These are phyloP conservation scores for Melinaea menophilus DNA, from an alignment of 2,888 invertebrate species.

Conservation along the genomic window DNA sequence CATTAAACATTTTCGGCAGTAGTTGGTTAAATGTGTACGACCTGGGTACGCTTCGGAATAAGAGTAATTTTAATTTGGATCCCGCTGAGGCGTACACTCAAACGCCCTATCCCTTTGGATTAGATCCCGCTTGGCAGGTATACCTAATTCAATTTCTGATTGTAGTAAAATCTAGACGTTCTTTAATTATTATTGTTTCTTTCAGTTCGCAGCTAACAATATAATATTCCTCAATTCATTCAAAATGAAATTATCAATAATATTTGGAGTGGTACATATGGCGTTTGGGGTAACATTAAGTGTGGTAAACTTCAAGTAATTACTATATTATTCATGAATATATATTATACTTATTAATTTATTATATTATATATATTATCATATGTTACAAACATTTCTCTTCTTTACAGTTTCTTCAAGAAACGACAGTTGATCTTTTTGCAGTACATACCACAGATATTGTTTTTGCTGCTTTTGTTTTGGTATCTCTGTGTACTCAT, in stretches of 20 bases:
- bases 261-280: conserved; percentile 86
- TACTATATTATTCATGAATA: conserved; percentile 72
- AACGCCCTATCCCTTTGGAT: conserved; percentile 81
- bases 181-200: conserved; percentile 30
- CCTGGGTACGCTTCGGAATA: conserved; percentile 46
- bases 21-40: conserved; percentile 76
- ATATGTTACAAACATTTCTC: conserved; percentile 8
- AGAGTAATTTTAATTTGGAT: conserved; percentile 61
- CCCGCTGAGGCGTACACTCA: conserved; percentile 63
- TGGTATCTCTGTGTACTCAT: conserved; percentile 82
- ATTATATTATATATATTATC: conserved; percentile 2
- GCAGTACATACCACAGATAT: conserved; percentile 84
- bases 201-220: conserved; percentile 79
- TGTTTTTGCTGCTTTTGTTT: conserved; percentile 82
- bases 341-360: conserved; percentile 31
- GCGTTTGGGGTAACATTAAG: conserved; percentile 83
- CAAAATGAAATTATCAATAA: conserved; percentile 86
- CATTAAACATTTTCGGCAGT: conserved; percentile 83
- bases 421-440: conserved; percentile 71
- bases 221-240: conserved; percentile 85
- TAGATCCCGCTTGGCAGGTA: conserved; percentile 86
- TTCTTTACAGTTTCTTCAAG: conserved; percentile 66
- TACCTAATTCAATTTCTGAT: conserved; percentile 14
- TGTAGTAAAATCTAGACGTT: background rate
- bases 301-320: conserved; percentile 79